Base-by-base conservation (phyloP, 2,113 vertebrate genomes). In the Odontophorus gujanensis region DNA sequence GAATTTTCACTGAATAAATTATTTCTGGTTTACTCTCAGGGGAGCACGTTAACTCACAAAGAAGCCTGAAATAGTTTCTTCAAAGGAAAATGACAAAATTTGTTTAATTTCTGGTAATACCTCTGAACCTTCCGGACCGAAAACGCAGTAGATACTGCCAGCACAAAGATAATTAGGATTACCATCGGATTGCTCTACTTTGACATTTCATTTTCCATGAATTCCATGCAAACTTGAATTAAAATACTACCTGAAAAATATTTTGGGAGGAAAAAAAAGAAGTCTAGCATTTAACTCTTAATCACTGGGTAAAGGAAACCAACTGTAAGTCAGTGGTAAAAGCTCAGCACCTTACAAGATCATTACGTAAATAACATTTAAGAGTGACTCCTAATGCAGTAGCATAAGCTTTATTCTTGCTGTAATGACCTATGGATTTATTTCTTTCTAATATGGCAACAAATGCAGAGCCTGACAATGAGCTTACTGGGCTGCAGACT, bases 61-160 rank as follows among this genome's bases (percentile, higher is more conserved):
- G 11, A 62, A 65, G 12, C 36, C 80, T 72, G 43, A 82, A 93
- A 40, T 50, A 67, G 89, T 80, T 79, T 82, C 45, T 76, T 84
- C 63, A 87, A 80, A 87, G 71, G 50, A 90, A 92, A 90, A 89
- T 72, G 55, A 75, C 79, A 93, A 51, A 38, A 67, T 59, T 61
- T 45, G 53, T 91, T 42, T 61, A 80, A 89, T 81, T 89, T 65
- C 34, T 42, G 34, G n/a, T 63, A 72, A 72, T 67, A 61, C 67
- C 58, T 76, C 63, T 73, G 57, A 55, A 72, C 66, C 50, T 82
- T 6, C 57, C 47, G 69, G 47, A 53, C 62, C 79, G 59, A 92
- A 91, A 95, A 76, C 48, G 78, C 67, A 94, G 15, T 34, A 79
- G 76, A 38, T 55, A 32, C 38, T 82, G 63, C 51, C 50, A 94